Evolutionary conservation across 2,888 invertebrate species (phyloP).

Genomic region (Archaeoteleia sp.): DNA sequence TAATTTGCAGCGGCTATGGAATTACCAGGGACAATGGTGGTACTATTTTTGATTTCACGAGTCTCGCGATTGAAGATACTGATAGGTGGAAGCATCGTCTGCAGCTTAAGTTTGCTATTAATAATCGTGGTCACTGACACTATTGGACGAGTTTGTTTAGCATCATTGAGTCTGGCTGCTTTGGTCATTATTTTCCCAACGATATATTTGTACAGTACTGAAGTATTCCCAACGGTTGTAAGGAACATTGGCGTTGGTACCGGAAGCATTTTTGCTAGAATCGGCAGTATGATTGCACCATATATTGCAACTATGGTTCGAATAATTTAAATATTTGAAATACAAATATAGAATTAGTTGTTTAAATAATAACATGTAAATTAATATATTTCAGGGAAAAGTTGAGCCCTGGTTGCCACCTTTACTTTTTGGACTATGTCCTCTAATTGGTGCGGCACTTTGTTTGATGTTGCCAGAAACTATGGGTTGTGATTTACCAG

Average conservation of each 20-base stretch:
- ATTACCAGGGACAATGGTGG: conserved; percentile 68
- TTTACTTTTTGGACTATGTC: conserved; percentile 75
- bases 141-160: conserved; percentile 78
- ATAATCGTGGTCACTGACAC: conserved; percentile 58
- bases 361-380: too few relatives aligned
- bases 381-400: conserved; percentile 56
- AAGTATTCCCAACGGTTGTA: conserved; percentile 92
- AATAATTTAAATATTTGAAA: too few relatives aligned
- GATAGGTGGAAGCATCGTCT: conserved; percentile 66
- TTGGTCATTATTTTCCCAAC: conserved; percentile 90
- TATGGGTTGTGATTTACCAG: conserved; percentile 75
- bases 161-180: conserved; percentile 86
- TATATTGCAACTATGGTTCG: conserved; percentile 83
- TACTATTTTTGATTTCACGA: conserved; percentile 67
- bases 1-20: conserved; percentile 68
- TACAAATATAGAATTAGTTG: too few relatives aligned
- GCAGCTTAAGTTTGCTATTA: conserved; percentile 64
- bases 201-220: conserved; percentile 91
- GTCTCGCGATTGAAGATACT: conserved; percentile 69
- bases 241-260: conserved; percentile 91
- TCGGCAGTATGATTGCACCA: conserved; percentile 91
- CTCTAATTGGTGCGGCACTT: conserved; percentile 74
- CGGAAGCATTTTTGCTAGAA: conserved; percentile 88
- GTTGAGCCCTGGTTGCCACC: conserved; percentile 71
- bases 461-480: conserved; percentile 77